These are phyloP conservation scores for Halictus ligatus DNA, from an alignment of 2,888 invertebrate genomes.

Conservation along the genomic window DNA sequence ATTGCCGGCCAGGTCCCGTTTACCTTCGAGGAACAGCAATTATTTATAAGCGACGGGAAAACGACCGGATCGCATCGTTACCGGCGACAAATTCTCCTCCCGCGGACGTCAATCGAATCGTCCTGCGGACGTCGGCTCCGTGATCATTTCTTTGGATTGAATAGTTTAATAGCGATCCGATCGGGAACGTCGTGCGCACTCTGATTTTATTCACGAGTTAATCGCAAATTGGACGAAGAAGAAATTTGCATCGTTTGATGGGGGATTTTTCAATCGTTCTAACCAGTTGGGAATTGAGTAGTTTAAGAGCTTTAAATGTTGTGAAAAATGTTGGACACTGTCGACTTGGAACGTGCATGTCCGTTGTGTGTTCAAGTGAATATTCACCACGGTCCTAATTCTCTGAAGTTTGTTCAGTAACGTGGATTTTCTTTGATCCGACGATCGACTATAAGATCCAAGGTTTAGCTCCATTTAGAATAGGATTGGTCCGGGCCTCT, in stretches of 20 bases:
- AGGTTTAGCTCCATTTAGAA: neutral
- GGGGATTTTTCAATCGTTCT: neutral
- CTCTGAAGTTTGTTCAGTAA: neutral
- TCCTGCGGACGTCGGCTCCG: neutral
- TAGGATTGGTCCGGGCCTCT: neutral
- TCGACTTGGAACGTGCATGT: too few species aligned
- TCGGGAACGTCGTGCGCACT: neutral
- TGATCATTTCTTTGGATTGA: neutral
- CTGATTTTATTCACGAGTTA: neutral
- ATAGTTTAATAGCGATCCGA: neutral
- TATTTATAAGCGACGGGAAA: neutral
- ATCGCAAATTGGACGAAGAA: neutral
- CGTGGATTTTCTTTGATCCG: neutral
- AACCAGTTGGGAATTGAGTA: neutral
- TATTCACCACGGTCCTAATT: too few species aligned
- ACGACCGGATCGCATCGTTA: neutral
- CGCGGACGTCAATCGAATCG: neutral
- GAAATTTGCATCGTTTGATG: too few species aligned
- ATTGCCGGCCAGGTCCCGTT: slow-evolving; percentile 11
- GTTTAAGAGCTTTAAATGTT: neutral
- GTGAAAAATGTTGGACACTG: too few species aligned
- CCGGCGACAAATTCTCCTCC: neutral
- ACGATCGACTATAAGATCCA: neutral
- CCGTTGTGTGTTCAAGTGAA: too few species aligned
- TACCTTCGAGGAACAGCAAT: neutral